Conservation (phyloP, 2,797 vertebrate genomes). For the Cossypha dichroa region DNA sequence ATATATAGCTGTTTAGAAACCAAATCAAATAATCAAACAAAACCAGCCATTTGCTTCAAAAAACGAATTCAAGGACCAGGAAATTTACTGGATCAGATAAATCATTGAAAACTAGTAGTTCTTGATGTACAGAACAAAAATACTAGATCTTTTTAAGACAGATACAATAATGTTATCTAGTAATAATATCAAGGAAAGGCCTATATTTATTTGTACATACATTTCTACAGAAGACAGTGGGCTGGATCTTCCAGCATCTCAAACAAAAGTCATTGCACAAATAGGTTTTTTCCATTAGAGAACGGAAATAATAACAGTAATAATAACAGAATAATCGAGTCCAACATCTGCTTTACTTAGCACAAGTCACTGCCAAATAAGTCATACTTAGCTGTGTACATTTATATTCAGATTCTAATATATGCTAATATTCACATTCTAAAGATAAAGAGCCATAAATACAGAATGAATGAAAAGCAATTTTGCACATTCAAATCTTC, state of each 20-base stretch:
- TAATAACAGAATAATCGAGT: not conserved
- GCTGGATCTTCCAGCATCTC: not conserved
- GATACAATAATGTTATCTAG: not conserved
- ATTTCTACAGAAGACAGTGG: not conserved
- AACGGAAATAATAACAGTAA: not conserved
- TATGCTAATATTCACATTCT: not conserved
- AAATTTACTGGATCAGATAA: not conserved
- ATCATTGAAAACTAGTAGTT: not conserved
- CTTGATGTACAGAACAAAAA: not conserved
- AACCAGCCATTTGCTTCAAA: not conserved
- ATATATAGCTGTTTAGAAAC: not conserved
- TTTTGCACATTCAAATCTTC: not conserved
- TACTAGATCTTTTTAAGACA: not conserved
- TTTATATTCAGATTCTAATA: not conserved
- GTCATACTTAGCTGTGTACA: not conserved
- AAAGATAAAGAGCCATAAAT: not conserved
- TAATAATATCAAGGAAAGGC: not conserved
- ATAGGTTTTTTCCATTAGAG: not conserved
- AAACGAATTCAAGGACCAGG: not conserved
- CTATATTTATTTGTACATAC: not conserved
- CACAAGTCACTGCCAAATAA: not conserved
- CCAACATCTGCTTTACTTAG: not conserved
- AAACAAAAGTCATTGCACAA: not conserved
- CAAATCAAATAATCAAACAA: not conserved
- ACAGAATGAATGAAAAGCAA: not conserved